Evolutionary conservation across 2,888 invertebrate genomes (phyloP).

Genomic region (Electrophaes corylata): DNA sequence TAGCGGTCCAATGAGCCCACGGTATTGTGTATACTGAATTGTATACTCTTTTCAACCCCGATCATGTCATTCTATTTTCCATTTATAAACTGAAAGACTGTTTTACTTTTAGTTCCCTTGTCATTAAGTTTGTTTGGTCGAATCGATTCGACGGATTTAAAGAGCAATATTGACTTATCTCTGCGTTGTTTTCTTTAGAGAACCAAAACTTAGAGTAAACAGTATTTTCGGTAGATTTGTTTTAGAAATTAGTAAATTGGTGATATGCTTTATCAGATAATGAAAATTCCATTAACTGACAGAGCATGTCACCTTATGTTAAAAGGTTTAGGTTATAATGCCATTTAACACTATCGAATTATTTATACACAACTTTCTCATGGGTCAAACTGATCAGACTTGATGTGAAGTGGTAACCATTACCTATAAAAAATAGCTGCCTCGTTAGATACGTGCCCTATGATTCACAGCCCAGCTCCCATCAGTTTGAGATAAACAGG

Average conservation of each 20-base stretch:
- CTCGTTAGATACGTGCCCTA: too few relatives aligned
- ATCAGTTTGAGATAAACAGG: too few relatives aligned
- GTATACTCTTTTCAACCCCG: conserved; percentile 64
- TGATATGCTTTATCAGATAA: too few relatives aligned
- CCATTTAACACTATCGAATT: too few relatives aligned
- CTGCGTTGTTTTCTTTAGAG: conserved; percentile 13
- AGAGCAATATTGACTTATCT: conserved; percentile 26
- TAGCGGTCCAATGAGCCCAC: conserved; percentile 65
- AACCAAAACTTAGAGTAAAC: not conserved
- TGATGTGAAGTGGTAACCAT: too few relatives aligned
- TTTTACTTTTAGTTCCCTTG: conserved; percentile 56
- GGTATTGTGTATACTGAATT: conserved; percentile 53
- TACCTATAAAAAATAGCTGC: too few relatives aligned
- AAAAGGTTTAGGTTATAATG: too few relatives aligned
- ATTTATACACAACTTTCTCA: too few relatives aligned
- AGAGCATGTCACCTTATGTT: too few relatives aligned
- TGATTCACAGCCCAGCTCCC: too few relatives aligned
- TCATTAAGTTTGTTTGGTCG: conserved; percentile 37
- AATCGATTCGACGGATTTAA: conserved; percentile 24
- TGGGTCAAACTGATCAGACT: too few relatives aligned
- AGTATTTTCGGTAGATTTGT: not conserved
- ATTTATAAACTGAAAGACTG: conserved; percentile 62
- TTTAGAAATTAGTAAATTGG: not conserved
- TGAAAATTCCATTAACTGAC: too few relatives aligned
- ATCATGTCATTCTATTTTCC: conserved; percentile 70